A percentile compares a stretch with the other conserved stretches of the same genome.
These are phyloP conservation scores for Heteromyza rotundicornis DNA, from an alignment of 2,888 invertebrate genomes.

Conservation along the genomic window DNA sequence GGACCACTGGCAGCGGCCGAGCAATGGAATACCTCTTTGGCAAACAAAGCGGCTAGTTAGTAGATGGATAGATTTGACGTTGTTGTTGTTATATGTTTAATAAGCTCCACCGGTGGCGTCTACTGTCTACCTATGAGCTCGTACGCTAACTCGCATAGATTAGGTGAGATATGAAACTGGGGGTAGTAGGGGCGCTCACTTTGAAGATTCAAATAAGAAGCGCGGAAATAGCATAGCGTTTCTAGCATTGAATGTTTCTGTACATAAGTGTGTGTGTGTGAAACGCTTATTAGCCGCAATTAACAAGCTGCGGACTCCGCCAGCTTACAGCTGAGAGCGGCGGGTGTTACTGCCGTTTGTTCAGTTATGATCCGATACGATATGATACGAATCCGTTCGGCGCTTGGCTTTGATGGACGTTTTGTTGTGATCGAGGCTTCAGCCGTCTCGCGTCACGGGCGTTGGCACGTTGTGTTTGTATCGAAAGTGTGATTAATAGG, in stretches of 20 bases:
- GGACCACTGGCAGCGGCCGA: background rate
- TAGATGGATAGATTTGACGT: background rate
- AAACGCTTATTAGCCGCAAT: constrained; percentile 55
- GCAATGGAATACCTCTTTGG: background rate
- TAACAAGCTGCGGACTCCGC: constrained; percentile 41
- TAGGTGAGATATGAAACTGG: background rate
- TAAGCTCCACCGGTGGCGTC: background rate
- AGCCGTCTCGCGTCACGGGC: background rate
- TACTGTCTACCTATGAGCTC: too few relatives aligned
- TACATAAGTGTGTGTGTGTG: constrained; percentile 34
- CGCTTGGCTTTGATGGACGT: constrained; percentile 17
- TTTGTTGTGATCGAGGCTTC: constrained; percentile 16
- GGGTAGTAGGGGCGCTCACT: background rate
- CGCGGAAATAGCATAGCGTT: constrained; percentile 35
- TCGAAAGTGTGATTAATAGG: constrained; percentile 44
- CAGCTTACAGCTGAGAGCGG: constrained; percentile 14
- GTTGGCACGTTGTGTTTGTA: too few relatives aligned
- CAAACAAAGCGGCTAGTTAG: constrained; percentile 1
- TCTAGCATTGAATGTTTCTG: constrained; percentile 17
- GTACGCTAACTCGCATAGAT: background rate
- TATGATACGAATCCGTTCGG: constrained; percentile 16
- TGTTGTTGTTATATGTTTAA: too few relatives aligned
- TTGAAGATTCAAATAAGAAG: background rate
- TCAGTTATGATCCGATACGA: background rate
- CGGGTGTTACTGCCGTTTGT: constrained; percentile 34